Conservation (phyloP, 2,888 invertebrate species). For the Eupithecia vulgata region DNA sequence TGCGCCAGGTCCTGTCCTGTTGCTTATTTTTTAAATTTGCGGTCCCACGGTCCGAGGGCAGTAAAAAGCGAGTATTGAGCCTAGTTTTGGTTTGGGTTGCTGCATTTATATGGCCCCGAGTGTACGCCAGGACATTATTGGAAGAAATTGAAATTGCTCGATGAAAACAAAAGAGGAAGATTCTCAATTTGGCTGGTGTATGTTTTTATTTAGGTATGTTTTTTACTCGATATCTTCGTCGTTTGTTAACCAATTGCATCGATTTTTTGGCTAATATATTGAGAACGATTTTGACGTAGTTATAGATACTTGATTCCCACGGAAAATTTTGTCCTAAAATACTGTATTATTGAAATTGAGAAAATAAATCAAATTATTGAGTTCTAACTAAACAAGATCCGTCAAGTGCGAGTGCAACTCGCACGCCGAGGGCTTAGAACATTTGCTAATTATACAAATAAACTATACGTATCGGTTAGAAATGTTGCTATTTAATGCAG, state of each 20-base stretch:
- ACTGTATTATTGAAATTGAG: too few relatives aligned
- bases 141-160: neutral
- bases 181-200: neutral
- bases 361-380: too few relatives aligned
- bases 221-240: neutral
- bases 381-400: too few relatives aligned
- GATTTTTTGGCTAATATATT: neutral
- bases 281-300: neutral
- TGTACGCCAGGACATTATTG: constrained; percentile 40
- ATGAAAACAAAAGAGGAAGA: neutral
- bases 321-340: neutral
- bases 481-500: too few relatives aligned
- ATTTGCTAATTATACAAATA: too few relatives aligned
- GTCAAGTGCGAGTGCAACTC: too few relatives aligned
- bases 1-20: constrained; percentile 31
- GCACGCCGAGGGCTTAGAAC: too few relatives aligned
- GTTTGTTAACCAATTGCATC: neutral
- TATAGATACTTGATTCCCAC: neutral
- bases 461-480: too few relatives aligned
- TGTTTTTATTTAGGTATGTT: neutral
- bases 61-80: constrained; percentile 62
- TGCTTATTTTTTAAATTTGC: constrained; percentile 51
- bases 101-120: constrained; percentile 54
- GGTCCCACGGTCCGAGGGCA: constrained; percentile 57
- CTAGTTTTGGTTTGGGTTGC: constrained; percentile 48